Evolutionary conservation across 2,888 invertebrate species (phyloP), one percentile per base, ranked within the genome.

Genomic region (Minunthozetes semirufus): DNA sequence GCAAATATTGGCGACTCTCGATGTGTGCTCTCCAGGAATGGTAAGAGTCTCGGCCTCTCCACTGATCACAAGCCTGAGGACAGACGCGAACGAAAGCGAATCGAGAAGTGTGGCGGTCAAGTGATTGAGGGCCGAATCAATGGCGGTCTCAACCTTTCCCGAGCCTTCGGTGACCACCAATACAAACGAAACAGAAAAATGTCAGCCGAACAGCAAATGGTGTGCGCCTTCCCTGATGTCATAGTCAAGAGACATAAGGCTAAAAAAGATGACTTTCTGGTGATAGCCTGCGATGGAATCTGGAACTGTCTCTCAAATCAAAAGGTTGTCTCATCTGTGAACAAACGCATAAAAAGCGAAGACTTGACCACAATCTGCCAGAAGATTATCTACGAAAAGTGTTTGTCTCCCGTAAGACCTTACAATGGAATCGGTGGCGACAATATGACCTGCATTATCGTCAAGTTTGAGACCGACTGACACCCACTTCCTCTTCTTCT

Each of bases 261-360:
- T 9, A 75, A 48, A 38, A 87, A 87, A 79, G 95, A 96, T 82
- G 91, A 94, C 81, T 99, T 99, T 82, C 89, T 99, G 87, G 89
- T 95, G 42, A 85, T 96, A 48, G 95, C 95, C 11, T 95, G 95
- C 82, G 95, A 95, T 83, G 95, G 95, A 50, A 94, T 96, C 80
- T 99, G 98, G 66, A 74, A 74, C 19, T 19, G 38, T 15, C 22
- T 75, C 48, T 53, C 56, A 13, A 73, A 74, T n/a, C 19, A 74
- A 0, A 48, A 56, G 22, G 71, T 75, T 4, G 74, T 27, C 48
- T 17, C 3, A 13, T 74, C 46, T 75, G 74, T 75, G 17, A 17
- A 17, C 48, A 70, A 63, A 33, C 22, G 75, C 1, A 33, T 75
- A 2, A 72, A 70, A 48, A 19, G 29, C 1, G 38, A 53, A 33